A percentile compares a stretch with the other conserved stretches of the same genome.
Evolutionary conservation across 2,113 vertebrate species (phyloP).

Genomic region (Muntiacus muntjak): DNA sequence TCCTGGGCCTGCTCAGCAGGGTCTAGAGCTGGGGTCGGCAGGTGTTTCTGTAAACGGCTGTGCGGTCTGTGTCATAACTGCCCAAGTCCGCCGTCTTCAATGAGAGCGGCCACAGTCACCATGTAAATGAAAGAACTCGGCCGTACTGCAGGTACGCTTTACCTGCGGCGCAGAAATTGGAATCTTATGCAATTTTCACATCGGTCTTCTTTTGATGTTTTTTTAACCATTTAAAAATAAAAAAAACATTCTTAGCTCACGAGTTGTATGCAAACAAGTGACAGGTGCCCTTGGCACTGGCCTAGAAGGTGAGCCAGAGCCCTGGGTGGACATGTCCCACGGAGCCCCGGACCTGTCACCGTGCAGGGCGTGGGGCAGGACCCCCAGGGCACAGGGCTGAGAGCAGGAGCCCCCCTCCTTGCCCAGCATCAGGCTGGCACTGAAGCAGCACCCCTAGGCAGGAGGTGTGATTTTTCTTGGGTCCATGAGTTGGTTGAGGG

Average conservation of each 20-base stretch:
- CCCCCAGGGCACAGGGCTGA: background rate
- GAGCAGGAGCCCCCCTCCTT: background rate
- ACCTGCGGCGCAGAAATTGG: background rate
- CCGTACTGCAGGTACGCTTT: background rate
- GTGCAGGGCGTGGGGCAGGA: background rate
- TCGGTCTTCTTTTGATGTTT: background rate
- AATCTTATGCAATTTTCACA: background rate
- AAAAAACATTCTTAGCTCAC: background rate
- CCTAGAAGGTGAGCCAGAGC: background rate
- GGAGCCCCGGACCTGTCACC: background rate
- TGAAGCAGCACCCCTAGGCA: background rate
- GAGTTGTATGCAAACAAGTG: background rate
- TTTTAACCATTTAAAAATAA: background rate
- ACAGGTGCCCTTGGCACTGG: background rate
- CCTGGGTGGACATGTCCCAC: too few relatives aligned
- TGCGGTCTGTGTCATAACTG: rapidly evolving
- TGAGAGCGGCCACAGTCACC: background rate
- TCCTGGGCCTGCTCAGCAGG: background rate
- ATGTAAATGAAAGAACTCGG: rapidly evolving
- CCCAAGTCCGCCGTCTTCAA: rapidly evolving
- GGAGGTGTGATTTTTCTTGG: background rate
- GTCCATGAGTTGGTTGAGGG: background rate
- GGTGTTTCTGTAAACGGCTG: background rate
- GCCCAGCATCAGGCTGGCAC: background rate
- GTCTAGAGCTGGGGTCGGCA: background rate